Percentiles rank a stretch among this genome's conserved stretches.
Conservation (phyloP, 2,888 invertebrate genomes). For the Gastracanthus pulcherrimus region DNA sequence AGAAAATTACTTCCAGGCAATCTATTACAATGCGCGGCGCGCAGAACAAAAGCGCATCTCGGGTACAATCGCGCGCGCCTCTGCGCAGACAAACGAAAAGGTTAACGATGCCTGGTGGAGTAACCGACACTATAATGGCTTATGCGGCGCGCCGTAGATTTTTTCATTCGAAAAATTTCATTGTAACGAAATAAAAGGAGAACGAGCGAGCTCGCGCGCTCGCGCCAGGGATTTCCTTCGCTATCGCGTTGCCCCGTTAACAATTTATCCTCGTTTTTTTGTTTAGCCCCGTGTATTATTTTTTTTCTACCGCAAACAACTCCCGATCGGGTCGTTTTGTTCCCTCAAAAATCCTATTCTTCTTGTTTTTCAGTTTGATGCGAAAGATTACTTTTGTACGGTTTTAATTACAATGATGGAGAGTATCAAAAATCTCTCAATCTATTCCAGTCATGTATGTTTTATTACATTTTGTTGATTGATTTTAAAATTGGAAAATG, state of each 20-base stretch:
- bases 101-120: conserved; percentile 46
- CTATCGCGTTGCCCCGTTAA: conserved; percentile 14
- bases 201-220: too few species aligned
- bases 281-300: not conserved
- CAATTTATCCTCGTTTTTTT: conserved; percentile 18
- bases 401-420: conserved; percentile 5
- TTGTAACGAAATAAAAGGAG: conserved; percentile 32
- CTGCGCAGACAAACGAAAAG: conserved; percentile 29
- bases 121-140: conserved; percentile 24
- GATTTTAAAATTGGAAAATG: too few species aligned
- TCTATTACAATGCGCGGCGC: conserved; percentile 28
- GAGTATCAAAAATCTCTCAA: not conserved
- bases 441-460: too few species aligned
- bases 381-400: not conserved
- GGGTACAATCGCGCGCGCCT: not conserved
- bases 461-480: too few species aligned
- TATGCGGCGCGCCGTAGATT: conserved; percentile 15
- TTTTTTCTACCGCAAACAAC: conserved; percentile 12
- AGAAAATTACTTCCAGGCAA: conserved; percentile 44
- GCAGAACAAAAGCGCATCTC: conserved; percentile 30
- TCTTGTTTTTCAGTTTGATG: not conserved
- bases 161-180: conserved; percentile 49
- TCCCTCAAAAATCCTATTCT: not conserved
- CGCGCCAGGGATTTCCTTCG: not conserved
- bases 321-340: not conserved